These are phyloP conservation scores for Oryzias woworae DNA, from an alignment of 2,113 vertebrate species.

Conservation along the genomic window DNA sequence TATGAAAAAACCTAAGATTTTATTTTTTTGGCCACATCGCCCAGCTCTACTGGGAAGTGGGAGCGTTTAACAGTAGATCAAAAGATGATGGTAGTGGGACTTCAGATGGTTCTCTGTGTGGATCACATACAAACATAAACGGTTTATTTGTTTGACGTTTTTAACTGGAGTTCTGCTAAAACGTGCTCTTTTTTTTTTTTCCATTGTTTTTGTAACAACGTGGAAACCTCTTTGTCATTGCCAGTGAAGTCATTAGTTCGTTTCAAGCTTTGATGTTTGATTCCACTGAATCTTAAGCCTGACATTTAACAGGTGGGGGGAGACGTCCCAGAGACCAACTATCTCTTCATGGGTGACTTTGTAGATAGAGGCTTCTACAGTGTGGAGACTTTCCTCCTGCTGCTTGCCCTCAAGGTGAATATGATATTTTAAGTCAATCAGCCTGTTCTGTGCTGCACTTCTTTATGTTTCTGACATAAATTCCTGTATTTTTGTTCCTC, in stretches of 20 bases:
- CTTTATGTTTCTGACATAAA: neutral
- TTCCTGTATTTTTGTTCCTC: neutral
- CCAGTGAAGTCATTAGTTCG: neutral
- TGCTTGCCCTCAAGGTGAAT: slow-evolving; percentile 89
- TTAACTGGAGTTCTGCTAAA: no score
- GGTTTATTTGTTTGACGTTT: no score
- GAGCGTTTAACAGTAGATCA: no score
- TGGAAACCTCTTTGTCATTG: no score
- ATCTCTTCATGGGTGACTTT: slow-evolving; percentile 97
- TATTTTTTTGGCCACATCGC: no score
- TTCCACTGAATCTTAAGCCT: neutral
- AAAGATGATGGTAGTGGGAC: no score
- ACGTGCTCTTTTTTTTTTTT: no score
- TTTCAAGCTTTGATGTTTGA: neutral
- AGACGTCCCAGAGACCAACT: slow-evolving; percentile 94
- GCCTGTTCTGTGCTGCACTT: neutral
- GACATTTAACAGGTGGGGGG: slow-evolving; percentile 83
- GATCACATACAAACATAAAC: no score
- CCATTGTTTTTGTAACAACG: no score
- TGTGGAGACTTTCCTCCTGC: slow-evolving; percentile 91
- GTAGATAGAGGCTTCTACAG: slow-evolving; percentile 95
- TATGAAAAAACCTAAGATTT: no score
- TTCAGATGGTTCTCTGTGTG: no score
- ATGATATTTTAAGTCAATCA: neutral
- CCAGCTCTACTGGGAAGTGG: no score